These are phyloP conservation scores for Microtus pennsylvanicus DNA, from an alignment of 2,113 vertebrate genomes.

Conservation along the genomic window DNA sequence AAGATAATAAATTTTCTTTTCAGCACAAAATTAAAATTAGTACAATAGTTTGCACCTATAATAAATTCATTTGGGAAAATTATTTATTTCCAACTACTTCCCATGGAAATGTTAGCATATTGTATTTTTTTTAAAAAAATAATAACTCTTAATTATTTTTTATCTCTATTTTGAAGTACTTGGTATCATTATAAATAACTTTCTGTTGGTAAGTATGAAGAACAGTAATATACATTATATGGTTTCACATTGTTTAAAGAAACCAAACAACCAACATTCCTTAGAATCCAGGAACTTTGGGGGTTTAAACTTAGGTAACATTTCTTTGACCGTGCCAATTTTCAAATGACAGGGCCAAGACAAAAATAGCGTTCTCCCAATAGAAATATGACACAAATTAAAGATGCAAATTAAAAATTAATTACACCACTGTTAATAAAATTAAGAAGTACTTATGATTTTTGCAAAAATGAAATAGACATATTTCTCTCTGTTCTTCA, in stretches of 20 bases:
- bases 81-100: constrained; percentile 56
- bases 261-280: neutral
- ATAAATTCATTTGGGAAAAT: constrained; percentile 46
- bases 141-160: constrained; percentile 50
- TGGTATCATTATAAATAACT: constrained; percentile 21
- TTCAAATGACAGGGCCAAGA: neutral
- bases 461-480: neutral
- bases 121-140: constrained; percentile 56
- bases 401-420: neutral
- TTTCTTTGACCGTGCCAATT: neutral
- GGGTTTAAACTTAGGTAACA: neutral
- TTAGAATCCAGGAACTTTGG: constrained; percentile 17
- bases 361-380: neutral
- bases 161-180: constrained; percentile 51
- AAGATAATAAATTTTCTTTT: constrained; percentile 74
- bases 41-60: constrained; percentile 72
- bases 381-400: neutral
- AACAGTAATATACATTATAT: neutral
- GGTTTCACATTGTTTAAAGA: neutral
- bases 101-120: constrained; percentile 54
- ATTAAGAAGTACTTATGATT: neutral
- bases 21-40: constrained; percentile 48
- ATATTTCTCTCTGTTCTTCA: neutral
- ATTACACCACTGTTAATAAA: neutral
- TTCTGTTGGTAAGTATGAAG: constrained; percentile 18